Evolutionary conservation across 2,888 invertebrate species (phyloP), one percentile per base, ranked within the genome.

Genomic region (Parascotia fuliginaria): DNA sequence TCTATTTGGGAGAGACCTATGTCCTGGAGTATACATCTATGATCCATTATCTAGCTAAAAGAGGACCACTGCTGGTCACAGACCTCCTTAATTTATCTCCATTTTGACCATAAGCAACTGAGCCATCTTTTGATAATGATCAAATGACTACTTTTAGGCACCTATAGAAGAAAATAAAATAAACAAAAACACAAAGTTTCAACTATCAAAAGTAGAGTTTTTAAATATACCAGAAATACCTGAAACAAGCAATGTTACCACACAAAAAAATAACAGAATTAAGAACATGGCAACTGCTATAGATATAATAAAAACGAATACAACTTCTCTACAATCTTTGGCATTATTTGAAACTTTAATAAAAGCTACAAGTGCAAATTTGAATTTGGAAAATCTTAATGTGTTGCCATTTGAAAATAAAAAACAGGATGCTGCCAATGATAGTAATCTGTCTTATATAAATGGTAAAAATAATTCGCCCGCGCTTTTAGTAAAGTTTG

Each of bases 301-400:
- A 0, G 55, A 60, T n/a, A 70, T 73, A 7, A 48, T 73, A 9
- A 60, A 69, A 9, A 58, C 27, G 1, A 70, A 72, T 31, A 41
- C 52, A 3, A 53, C 33, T 4, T 62, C 42, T 5, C 32, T 55
- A 11, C 27, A 65, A 9, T 42, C 13, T 1, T 1, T 52, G 1
- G 40, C 29, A 6, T 3, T 12, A 0, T 29, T 22, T 6, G 29
- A 47, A 11, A 11, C 39, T 2, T 1, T 62, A 15, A 9, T 46
- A 3, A n/a, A 13, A 19, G n/a, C 16, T 9, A 22, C 46, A 11
- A 19, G 3, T 6, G 3, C 14, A 14, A 11, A 7, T 28, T 39
- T 39, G 3, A 46, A 41, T 41, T 40, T 40, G 0, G 28, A 33
- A 7, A 29, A 11, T 1, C 5, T 2, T 12, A 29, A 11, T 11